Percentiles rank a stretch among this genome's conserved stretches.
Evolutionary conservation across 2,888 invertebrate species (phyloP).

Genomic region (Drosophila nr. medialis): DNA sequence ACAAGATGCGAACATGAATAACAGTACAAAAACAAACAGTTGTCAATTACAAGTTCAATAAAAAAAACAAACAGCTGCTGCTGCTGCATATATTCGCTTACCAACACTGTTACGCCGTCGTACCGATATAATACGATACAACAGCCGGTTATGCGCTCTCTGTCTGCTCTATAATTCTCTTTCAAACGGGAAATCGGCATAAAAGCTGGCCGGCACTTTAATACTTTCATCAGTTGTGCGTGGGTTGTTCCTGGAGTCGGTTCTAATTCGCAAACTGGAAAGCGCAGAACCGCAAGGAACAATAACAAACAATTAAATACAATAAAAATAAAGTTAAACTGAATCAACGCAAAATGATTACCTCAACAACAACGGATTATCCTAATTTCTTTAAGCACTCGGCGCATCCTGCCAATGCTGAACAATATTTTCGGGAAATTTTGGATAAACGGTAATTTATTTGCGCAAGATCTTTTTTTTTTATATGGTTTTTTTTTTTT

Average conservation of each 20-base stretch:
- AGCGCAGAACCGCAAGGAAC: slow-evolving; percentile 4
- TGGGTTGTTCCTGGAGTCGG: slow-evolving; percentile 41
- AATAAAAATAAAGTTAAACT: slow-evolving; percentile 22
- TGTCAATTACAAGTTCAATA: slow-evolving; percentile 35
- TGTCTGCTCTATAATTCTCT: slow-evolving; percentile 6
- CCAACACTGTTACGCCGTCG: slow-evolving; percentile 22
- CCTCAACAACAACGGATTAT: slow-evolving; percentile 74
- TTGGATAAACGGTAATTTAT: slow-evolving; percentile 74
- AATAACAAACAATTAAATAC: not conserved
- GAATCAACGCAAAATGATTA: slow-evolving; percentile 67
- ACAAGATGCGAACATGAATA: slow-evolving; percentile 49
- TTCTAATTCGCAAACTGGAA: slow-evolving; percentile 6
- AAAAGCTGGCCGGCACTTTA: slow-evolving; percentile 48
- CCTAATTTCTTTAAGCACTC: slow-evolving; percentile 75
- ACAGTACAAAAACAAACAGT: slow-evolving; percentile 42
- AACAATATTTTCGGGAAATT: slow-evolving; percentile 76
- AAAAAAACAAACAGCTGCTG: slow-evolving; percentile 31
- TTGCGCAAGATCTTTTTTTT: not conserved
- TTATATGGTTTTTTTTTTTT: not conserved
- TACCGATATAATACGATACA: slow-evolving; percentile 38
- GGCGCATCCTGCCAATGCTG: slow-evolving; percentile 80
- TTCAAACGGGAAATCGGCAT: slow-evolving; percentile 24
- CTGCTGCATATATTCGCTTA: slow-evolving; percentile 27
- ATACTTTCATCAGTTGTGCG: slow-evolving; percentile 63
- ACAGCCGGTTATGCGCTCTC: slow-evolving; percentile 35